Evolutionary conservation across 2,888 invertebrate species (phyloP), one percentile per base, ranked within the genome.

Genomic region (Erebia ligea): DNA sequence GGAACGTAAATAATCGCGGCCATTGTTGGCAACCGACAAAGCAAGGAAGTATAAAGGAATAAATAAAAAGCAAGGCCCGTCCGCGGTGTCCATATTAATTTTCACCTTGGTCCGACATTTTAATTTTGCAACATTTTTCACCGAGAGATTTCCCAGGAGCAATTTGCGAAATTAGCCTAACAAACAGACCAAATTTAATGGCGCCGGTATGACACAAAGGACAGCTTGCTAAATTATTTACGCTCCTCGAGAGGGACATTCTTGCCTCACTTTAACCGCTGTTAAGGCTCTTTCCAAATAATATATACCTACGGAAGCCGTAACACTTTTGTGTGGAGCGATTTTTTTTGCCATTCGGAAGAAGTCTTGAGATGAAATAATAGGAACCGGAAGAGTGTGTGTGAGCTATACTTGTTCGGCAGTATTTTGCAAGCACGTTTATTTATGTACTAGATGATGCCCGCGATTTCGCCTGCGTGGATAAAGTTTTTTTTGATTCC

Each of bases 151-250:
- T 83, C 85, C 85, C 86, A 71, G 65, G 82, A 80, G 85, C 85
- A 88, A 89, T 87, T 86, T 81, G 79, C 79, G 76, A 87, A 90
- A 90, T 90, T 88, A 89, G 82, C 81, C 80, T 75, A 84, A 86
- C 87, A 89, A 88, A 88, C 86, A 85, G 84, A 83, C 82, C 79
- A 82, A 87, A 86, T 88, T 86, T 89, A 86, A 89, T 86, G 84
- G 81, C 80, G 74, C 79, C 78, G 78, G 82, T 81, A 82, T 82
- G 83, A 79, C 84, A 85, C 85, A 84, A 86, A 86, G 85, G 84
- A 82, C 83, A 76, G 79, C 79, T 77, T 76, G 79, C 79, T 82
- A 82, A 87, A 89, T 88, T 88, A 87, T 89, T 87, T 87, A 88
- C 86, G 85, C 86, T 85, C 81, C 85, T 84, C 86, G 76, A 74